Base-by-base conservation (phyloP, 1,140 invertebrate species). In the Bombus terrestris region DNA sequence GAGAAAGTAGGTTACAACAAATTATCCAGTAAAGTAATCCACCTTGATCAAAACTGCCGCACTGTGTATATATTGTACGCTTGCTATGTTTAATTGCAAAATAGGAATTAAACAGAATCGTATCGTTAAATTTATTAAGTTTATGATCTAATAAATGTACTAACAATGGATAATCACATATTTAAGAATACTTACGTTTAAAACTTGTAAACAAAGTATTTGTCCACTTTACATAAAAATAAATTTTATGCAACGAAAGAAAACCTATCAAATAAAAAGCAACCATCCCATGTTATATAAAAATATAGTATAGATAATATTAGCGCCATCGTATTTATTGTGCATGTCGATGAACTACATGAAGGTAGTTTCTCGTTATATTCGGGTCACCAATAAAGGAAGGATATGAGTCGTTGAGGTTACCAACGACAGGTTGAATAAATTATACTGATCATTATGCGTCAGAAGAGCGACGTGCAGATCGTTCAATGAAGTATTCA, bases 391-490 rank as follows among this genome's bases (percentile, higher is more conserved):
- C 53, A 85, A 89, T 89, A 86, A 83, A 88, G 88, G 81, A 89
- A 89, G 88, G 88, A 89, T 89, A 75, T 89, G 88, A 89, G 72
- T 89, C 88, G 88, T 89, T 89, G 88, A 41, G 84, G 80, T 83
- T 81, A 80, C 84, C 83, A 89, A 89, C 76, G 80, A 89, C 88
- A 89, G 80, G 80, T 86, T 89, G 87, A 89, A 89, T 89, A 89
- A 89, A 89, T 89, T 89, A 89, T 89, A 89, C 81, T 72, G 88
- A 89, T 81, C 59, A 74, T 86, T 89, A 76, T 81, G 80, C 76
- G 84, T 83, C 81, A 83, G 35, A 37, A 76, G 71, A 78, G 47
- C 77, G 74, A 78, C 69, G 69, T 72, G 62, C 86, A 79, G 73
- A 87, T 81, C 64, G 83, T 35, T 75, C 18, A 28, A 82, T 37